Conservation (phyloP, 2,888 invertebrate species). For the Theretra japonica region DNA sequence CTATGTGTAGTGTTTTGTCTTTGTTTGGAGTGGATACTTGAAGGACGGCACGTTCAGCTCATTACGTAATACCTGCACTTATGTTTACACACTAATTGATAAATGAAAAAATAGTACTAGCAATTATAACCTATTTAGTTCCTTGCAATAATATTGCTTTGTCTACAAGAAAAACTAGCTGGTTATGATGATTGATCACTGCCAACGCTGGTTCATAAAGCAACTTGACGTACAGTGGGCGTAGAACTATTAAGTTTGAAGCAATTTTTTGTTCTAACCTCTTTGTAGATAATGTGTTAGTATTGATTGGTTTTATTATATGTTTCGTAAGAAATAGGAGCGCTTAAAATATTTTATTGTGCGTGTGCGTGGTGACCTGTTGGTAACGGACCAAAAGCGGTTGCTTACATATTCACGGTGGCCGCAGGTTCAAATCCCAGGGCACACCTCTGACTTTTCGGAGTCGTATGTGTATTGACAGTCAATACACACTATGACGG, state of each 20-base stretch:
- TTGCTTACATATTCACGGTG: no score
- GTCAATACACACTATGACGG: no score
- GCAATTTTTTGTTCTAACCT: background rate
- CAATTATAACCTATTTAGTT: no score
- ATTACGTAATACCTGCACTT: background rate
- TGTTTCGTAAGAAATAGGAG: no score
- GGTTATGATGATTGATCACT: background rate
- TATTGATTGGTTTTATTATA: no score
- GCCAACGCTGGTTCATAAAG: background rate
- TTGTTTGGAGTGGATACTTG: background rate
- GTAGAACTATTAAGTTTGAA: background rate
- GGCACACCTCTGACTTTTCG: no score
- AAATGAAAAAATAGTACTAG: background rate
- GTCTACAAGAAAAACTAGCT: background rate
- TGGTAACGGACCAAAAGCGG: no score
- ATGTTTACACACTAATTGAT: background rate
- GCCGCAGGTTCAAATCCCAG: no score
- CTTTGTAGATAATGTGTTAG: background rate
- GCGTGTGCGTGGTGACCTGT: no score
- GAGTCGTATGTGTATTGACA: no score
- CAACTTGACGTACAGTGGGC: background rate
- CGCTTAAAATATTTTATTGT: no score
- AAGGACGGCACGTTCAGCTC: background rate
- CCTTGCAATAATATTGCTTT: no score
- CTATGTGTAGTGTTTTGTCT: constrained; percentile 18